Percentiles rank a stretch among this genome's conserved stretches.
These are phyloP conservation scores for Cyprinella venusta DNA, from an alignment of 2,797 vertebrate genomes.

Conservation along the genomic window DNA sequence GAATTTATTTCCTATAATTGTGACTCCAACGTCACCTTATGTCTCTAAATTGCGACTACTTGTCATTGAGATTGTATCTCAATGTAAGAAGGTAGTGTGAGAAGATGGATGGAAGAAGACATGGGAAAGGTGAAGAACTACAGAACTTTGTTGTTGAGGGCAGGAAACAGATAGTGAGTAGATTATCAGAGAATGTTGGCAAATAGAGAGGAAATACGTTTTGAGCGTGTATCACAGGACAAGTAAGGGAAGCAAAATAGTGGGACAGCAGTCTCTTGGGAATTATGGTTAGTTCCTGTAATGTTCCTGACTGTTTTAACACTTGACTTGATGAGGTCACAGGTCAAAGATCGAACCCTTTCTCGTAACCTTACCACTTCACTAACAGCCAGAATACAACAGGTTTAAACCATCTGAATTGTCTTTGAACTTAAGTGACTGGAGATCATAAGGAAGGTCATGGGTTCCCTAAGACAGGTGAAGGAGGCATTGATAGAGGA, in stretches of 20 bases:
- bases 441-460: conserved; percentile 36
- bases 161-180: conserved; percentile 24
- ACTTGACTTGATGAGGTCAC: conserved; percentile 64
- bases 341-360: conserved; percentile 67
- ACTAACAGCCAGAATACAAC: conserved; percentile 15
- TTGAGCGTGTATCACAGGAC: background rate
- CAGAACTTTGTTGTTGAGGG: background rate
- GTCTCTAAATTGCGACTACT: background rate
- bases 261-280: conserved; percentile 53
- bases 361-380: conserved; percentile 47
- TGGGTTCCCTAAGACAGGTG: conserved; percentile 10
- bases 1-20: background rate
- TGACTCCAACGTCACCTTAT: background rate
- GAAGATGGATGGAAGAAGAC: background rate
- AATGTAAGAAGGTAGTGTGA: background rate
- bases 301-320: conserved; percentile 72
- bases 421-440: conserved; percentile 45
- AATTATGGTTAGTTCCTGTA: conserved; percentile 57
- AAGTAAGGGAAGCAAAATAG: background rate
- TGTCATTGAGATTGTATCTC: background rate
- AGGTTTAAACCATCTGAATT: conserved; percentile 35
- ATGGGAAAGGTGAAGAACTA: conserved; percentile 18
- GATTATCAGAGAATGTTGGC: conserved; percentile 13
- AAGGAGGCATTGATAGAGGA: conserved; percentile 20
- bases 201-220: conserved; percentile 23